These are phyloP conservation scores for Dryoscopus gambensis DNA, from an alignment of 2,113 vertebrate species.

Conservation along the genomic window DNA sequence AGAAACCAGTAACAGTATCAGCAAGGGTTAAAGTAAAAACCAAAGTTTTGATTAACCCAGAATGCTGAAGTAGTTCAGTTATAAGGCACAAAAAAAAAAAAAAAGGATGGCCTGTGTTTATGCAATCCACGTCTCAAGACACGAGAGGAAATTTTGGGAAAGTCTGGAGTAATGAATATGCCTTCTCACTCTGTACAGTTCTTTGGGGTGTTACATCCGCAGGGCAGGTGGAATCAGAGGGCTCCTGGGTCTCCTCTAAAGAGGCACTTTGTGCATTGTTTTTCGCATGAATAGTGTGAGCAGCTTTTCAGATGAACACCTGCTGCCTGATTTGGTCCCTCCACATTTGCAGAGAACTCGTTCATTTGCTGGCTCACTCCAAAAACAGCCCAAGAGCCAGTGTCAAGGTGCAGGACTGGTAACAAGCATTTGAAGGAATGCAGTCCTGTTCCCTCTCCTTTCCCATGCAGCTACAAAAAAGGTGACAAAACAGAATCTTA, in stretches of 20 bases:
- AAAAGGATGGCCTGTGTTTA: background rate
- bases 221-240: background rate
- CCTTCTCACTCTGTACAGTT: background rate
- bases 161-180: background rate
- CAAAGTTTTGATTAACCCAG: background rate
- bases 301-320: background rate
- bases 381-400: background rate
- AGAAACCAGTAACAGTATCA: background rate
- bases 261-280: accelerated
- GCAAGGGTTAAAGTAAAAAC: background rate
- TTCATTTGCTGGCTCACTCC: background rate
- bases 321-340: background rate
- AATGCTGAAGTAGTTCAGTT: background rate
- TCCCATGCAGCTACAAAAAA: background rate
- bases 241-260: background rate
- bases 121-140: background rate
- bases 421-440: background rate
- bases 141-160: background rate
- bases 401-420: background rate
- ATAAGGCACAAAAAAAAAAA: background rate
- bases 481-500: background rate
- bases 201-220: accelerated
- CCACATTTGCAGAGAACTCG: background rate
- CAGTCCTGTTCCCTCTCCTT: background rate
- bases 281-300: background rate